Evolutionary conservation across 2,113 vertebrate genomes (phyloP).

Genomic region (Pionites leucogaster): DNA sequence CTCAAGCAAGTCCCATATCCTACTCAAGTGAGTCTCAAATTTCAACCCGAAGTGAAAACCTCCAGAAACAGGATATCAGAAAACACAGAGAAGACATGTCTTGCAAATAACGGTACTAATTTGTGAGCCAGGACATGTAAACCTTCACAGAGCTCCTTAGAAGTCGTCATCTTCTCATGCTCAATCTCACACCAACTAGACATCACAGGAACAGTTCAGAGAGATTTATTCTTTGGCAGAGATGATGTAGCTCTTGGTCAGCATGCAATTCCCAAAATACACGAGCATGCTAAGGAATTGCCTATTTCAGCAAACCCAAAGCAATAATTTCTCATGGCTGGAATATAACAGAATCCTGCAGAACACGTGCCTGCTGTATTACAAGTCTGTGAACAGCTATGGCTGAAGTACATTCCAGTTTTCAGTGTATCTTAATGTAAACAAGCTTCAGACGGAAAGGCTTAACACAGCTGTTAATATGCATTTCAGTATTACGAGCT

Average conservation of each 20-base stretch:
- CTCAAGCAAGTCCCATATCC: neutral
- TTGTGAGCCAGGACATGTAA: neutral
- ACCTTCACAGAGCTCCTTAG: neutral
- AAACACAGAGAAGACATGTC: neutral
- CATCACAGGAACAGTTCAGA: neutral
- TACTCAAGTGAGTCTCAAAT: neutral
- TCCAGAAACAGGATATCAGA: neutral
- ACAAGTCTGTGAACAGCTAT: neutral
- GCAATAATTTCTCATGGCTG: neutral
- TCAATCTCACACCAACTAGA: neutral
- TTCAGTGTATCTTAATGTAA: neutral
- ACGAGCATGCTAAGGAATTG: neutral
- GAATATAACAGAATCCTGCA: neutral
- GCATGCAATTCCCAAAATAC: neutral
- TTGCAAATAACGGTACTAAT: neutral
- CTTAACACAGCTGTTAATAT: neutral
- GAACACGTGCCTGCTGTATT: accelerated
- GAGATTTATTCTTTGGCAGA: neutral
- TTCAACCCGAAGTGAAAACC: neutral
- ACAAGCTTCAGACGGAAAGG: neutral
- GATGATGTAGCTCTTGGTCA: neutral
- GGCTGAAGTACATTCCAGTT: neutral
- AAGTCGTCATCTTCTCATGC: neutral
- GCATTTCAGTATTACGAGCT: neutral
- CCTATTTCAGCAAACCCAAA: neutral